Conservation (phyloP, 2,888 invertebrate species). For the Drosophila seclusa region DNA sequence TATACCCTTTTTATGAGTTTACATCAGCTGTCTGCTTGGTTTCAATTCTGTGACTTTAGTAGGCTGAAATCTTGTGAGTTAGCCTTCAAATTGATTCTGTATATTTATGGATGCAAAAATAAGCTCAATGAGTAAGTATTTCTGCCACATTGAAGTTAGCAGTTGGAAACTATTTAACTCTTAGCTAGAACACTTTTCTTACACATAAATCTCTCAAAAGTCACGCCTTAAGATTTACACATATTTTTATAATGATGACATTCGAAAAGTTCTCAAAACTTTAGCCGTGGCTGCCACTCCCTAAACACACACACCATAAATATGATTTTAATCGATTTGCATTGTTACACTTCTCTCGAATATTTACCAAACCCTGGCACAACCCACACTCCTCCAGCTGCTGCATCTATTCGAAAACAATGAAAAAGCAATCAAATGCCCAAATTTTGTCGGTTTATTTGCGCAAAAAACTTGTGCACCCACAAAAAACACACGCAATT, state of each 20-base stretch:
- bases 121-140: neutral
- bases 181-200: neutral
- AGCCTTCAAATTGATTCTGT: neutral
- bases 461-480: conserved; percentile 44
- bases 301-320: conserved; percentile 53
- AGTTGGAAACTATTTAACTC: neutral
- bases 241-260: conserved; percentile 10
- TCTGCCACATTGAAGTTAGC: neutral
- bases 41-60: neutral
- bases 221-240: conserved; percentile 3
- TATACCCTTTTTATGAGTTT: neutral
- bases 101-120: neutral
- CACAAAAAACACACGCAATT: conserved; percentile 27
- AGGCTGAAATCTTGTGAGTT: no score
- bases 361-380: neutral
- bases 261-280: conserved; percentile 24
- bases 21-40: neutral
- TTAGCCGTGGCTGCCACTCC: conserved; percentile 14
- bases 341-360: conserved; percentile 41
- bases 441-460: conserved; percentile 25
- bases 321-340: conserved; percentile 75
- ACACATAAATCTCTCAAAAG: neutral
- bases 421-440: conserved; percentile 76
- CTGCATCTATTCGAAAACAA: conserved; percentile 71
- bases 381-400: conserved; percentile 12